phyloP scores from a whole-genome alignment of 2,888 invertebrate genomes.

The Mythimna ferrago region DNA sequence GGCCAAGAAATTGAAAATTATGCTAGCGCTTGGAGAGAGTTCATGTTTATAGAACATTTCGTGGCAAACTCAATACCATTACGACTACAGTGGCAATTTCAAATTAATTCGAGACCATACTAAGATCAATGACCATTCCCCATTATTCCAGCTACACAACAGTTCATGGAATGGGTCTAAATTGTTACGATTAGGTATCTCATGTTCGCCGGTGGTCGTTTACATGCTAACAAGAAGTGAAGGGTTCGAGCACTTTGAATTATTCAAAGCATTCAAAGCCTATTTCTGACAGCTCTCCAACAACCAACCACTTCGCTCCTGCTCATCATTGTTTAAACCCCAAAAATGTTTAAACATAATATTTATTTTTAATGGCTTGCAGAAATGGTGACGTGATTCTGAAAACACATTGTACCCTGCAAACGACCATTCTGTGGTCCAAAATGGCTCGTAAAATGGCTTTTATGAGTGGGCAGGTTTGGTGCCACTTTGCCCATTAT shows the following conservation, averaged over 20 bases:
- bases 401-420: slow-evolving; percentile 77
- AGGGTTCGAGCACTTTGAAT: slow-evolving; percentile 41
- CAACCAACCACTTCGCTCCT: slow-evolving; percentile 8
- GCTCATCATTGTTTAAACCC: slow-evolving; percentile 39
- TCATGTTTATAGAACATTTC: not conserved
- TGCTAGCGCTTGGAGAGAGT: too few species aligned
- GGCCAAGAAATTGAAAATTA: not conserved
- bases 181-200: slow-evolving; percentile 29
- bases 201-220: slow-evolving; percentile 35
- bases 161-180: slow-evolving; percentile 27
- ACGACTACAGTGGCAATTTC: not conserved
- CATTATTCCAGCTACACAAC: slow-evolving; percentile 16
- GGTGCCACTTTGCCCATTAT: slow-evolving; percentile 79
- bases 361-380: slow-evolving; percentile 73
- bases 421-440: slow-evolving; percentile 81
- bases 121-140: not conserved
- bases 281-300: slow-evolving; percentile 4
- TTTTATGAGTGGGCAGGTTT: slow-evolving; percentile 84
- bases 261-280: slow-evolving; percentile 30
- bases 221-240: slow-evolving; percentile 35
- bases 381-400: slow-evolving; percentile 68
- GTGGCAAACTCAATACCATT: not conserved
- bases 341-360: slow-evolving; percentile 62
- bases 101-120: not conserved
- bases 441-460: slow-evolving; percentile 84